Evolutionary conservation across 2,113 vertebrate genomes (phyloP), one percentile per base, ranked within the genome.

Genomic region (Crypturellus undulatus): DNA sequence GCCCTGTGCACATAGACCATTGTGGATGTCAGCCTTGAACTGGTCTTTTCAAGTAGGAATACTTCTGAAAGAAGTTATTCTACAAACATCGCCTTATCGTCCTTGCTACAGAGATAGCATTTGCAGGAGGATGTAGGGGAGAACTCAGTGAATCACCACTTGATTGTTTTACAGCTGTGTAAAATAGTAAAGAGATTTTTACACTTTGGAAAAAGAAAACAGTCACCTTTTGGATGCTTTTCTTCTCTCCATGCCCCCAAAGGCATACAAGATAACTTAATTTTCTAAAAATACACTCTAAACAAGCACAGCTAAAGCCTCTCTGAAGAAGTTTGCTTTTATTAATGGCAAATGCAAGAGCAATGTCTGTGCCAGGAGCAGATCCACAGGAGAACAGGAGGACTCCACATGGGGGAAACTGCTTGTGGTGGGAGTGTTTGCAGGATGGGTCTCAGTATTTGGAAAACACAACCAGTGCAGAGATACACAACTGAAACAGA

Each of bases 401-500:
- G 17, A 17, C n/a, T 47, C 18, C 18, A 34, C 13, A 32, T 22
- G 15, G 28, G 7, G 18, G 17, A 34, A 36, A 38, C 68, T 79
- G 45, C 8, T 2, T 14, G 5, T 8, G 20, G 26, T 0, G 0
- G 42, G 30, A 24, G 7, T 1, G 1, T 51, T 51, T 59, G 38
- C 56, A 60, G 43, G 9, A 45, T 2, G 10, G 8, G 19, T 6
- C 6, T 59, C 24, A 36, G 24, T 4, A 2, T 54, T 54, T 45
- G n/a, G 45, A 54, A 72, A 26, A 30, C 10, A 17, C 20, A 68
- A 15, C 54, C 26, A 34, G 43, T 30, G 13, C 43, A 22, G 17
- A 6, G 26, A 34, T 2, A 6, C 3, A 5, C 32, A n/a, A 47
- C 8, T 38, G 40, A 34, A 30, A 6, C 12, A 17, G 30, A 40